These are phyloP conservation scores for Pseudomyrmex flavicornis DNA, from an alignment of 1,140 invertebrate genomes.

Conservation along the genomic window DNA sequence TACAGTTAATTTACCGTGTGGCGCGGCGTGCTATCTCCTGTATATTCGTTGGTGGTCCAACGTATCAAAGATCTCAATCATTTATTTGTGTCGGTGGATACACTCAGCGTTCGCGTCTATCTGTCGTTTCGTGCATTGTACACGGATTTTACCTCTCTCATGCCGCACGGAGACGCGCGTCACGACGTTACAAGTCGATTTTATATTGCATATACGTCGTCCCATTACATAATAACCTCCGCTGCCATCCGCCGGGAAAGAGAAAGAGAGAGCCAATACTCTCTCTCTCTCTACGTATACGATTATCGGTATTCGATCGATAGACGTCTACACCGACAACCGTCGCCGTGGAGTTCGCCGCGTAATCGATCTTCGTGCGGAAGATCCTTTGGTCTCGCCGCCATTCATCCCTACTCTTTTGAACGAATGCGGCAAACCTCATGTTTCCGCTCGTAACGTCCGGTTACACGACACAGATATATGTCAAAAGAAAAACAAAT, in stretches of 20 bases:
- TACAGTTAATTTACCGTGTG: slow-evolving; percentile 57
- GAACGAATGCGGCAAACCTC: slow-evolving; percentile 6
- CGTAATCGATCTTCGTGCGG: slow-evolving; percentile 43
- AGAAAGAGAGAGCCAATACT: slow-evolving; percentile 1
- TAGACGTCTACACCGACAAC: slow-evolving; percentile 72
- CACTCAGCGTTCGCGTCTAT: slow-evolving; percentile 61
- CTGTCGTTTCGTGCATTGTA: slow-evolving; percentile 70
- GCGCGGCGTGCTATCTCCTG: slow-evolving; percentile 29
- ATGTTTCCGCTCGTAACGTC: slow-evolving; percentile 55
- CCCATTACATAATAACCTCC: slow-evolving; percentile 73
- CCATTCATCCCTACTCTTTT: slow-evolving; percentile 49
- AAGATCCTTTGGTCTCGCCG: slow-evolving; percentile 67
- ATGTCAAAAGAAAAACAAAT: not conserved
- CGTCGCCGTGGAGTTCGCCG: slow-evolving; percentile 55
- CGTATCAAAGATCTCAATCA: slow-evolving; percentile 73
- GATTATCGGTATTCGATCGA: slow-evolving; percentile 70
- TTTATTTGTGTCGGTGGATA: slow-evolving; percentile 75
- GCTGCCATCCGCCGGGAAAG: slow-evolving; percentile 57
- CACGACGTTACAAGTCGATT: slow-evolving; percentile 74
- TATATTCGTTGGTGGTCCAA: slow-evolving; percentile 73
- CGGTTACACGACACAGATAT: slow-evolving; percentile 32
- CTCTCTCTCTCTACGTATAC: slow-evolving; percentile 28
- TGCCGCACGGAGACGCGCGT: slow-evolving; percentile 46
- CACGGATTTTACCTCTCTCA: slow-evolving; percentile 50
- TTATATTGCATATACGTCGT: slow-evolving; percentile 66